These are phyloP conservation scores for Motacilla tschutschensis DNA, from an alignment of 2,113 vertebrate genomes.

Conservation along the genomic window DNA sequence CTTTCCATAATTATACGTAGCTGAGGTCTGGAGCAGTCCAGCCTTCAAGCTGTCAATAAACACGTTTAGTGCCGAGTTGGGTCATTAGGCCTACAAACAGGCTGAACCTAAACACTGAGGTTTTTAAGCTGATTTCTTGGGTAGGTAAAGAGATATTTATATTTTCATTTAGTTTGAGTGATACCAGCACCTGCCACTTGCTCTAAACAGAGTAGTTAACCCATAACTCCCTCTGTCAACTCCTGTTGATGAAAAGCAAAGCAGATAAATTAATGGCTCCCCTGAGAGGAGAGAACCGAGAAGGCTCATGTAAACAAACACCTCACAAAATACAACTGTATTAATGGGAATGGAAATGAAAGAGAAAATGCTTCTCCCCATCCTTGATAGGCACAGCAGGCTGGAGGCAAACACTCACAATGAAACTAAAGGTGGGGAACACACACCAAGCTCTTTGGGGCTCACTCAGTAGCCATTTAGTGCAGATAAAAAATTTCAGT, in stretches of 20 bases:
- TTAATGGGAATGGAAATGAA: constrained; percentile 14
- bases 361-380: background rate
- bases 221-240: constrained; percentile 53
- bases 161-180: constrained; percentile 52
- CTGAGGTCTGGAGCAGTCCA: background rate
- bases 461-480: background rate
- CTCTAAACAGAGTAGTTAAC: constrained; percentile 55
- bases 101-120: constrained; percentile 1
- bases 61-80: background rate
- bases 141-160: constrained; percentile 47
- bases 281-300: background rate
- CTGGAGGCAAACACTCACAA: background rate
- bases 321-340: constrained; percentile 32
- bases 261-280: constrained; percentile 60
- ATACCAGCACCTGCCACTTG: constrained; percentile 56
- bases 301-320: constrained; percentile 51
- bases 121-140: constrained; percentile 19
- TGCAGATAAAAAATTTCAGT: background rate
- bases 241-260: constrained; percentile 36
- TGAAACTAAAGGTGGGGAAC: background rate
- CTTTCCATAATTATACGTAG: background rate
- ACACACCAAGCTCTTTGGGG: background rate
- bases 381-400: background rate
- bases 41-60: constrained; percentile 10
- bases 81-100: constrained; percentile 32